Evolutionary conservation across 2,113 vertebrate genomes (phyloP), one percentile per base, ranked within the genome.

Genomic region (Calypte anna): DNA sequence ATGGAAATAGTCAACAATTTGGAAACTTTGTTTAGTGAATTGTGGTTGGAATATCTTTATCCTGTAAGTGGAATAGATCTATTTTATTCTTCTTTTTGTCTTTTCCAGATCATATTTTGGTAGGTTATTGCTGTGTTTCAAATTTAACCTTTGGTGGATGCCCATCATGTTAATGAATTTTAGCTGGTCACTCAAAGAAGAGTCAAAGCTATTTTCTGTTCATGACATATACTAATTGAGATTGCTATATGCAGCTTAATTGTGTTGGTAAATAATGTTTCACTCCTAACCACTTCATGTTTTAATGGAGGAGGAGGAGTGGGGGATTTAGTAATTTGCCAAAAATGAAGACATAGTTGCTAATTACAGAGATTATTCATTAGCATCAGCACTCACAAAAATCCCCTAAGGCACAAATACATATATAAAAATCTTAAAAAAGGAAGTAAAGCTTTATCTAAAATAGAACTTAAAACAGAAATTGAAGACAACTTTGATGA

Each of bases 401-500:
- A 51, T 64, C 33, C 78, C 88, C 48, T 44, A 40, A 88, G 90
- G 85, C 72, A 91, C 6, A 91, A 51, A 85, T 59, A 89, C 82
- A 61, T 82, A 61, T 85, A 61, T 73, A 30, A n/a, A 75, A 44
- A 53, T 48, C 77, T 81, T 11, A 1, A 68, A 76, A 91, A 80
- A 82, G 43, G 55, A 95, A 90, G 31, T 83, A 80, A 86, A 90
- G 7, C 23, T 93, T 94, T 86, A 64, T 93, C 68, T 93, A 50
- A 95, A 95, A 94, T 78, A 91, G 33, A 93, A 78, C 53, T 91
- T 92, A 69, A 91, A 79, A 18, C n/a, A 91, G 61, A 86, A 76
- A 82, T 69, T 40, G 58, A 90, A 91, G 48, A 63, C 44, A 87
- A 38, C 40, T 86, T 80, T 83, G 75, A 58, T 86, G 80, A 90